phyloP scores from a whole-genome alignment of 2,113 vertebrate genomes.

The Eptatretus burgeri region DNA sequence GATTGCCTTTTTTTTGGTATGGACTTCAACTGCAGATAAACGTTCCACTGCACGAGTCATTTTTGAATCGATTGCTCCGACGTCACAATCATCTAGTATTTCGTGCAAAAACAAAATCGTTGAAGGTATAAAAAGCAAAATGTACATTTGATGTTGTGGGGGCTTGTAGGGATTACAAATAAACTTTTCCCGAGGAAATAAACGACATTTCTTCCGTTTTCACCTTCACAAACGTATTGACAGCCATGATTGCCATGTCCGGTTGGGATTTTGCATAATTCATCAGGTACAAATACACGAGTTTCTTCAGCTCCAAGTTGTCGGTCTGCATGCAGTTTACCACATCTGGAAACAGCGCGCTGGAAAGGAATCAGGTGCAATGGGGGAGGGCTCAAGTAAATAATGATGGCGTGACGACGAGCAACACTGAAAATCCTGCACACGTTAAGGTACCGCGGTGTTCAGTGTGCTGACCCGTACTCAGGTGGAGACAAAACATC shows the following conservation, averaged over 20 bases:
- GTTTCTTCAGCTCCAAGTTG: slow-evolving; percentile 88
- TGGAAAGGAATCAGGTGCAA: slow-evolving; percentile 13
- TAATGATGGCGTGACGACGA: not conserved
- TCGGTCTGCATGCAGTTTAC: slow-evolving; percentile 99
- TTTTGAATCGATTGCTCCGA: too few relatives aligned
- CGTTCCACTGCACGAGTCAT: too few relatives aligned
- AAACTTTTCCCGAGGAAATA: not conserved
- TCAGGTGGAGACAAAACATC: too few relatives aligned
- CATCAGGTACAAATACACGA: slow-evolving; percentile 95
- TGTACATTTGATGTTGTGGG: too few relatives aligned
- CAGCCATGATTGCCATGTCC: slow-evolving; percentile 98
- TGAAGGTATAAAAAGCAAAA: not conserved
- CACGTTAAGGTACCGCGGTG: not conserved
- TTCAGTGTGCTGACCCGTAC: too few relatives aligned
- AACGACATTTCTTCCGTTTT: not conserved
- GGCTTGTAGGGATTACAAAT: too few relatives aligned
- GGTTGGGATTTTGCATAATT: slow-evolving; percentile 98
- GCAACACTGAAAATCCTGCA: not conserved
- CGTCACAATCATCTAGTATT: too few relatives aligned
- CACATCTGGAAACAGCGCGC: slow-evolving; percentile 78
- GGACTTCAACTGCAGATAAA: too few relatives aligned
- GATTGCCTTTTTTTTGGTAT: too few relatives aligned
- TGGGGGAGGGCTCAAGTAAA: fast-evolving
- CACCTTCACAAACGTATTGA: slow-evolving; percentile 97
- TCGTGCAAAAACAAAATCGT: not conserved